These are phyloP conservation scores for Lithodes maja DNA, from an alignment of 2,888 invertebrate species.

Conservation along the genomic window DNA sequence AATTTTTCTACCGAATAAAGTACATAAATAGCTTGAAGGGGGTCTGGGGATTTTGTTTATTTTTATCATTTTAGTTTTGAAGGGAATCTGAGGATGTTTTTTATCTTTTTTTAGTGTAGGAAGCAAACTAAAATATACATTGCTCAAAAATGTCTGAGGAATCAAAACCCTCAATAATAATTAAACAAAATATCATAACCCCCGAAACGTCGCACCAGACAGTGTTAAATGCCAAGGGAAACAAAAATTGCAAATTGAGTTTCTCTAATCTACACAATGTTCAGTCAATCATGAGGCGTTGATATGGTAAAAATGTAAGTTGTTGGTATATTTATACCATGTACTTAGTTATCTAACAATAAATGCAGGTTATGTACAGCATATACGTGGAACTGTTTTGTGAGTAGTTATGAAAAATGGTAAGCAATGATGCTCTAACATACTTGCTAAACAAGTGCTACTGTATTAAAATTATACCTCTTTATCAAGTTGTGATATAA, in stretches of 20 bases:
- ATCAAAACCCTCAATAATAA: too few relatives aligned
- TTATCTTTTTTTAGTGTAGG: too few relatives aligned
- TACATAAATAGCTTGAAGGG: too few relatives aligned
- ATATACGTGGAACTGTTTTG: slow-evolving; percentile 20
- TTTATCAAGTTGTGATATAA: background rate
- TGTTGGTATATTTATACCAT: background rate
- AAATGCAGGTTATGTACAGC: slow-evolving; percentile 26
- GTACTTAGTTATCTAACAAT: background rate
- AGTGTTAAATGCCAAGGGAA: background rate
- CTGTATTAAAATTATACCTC: background rate
- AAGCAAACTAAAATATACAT: too few relatives aligned
- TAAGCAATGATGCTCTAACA: background rate
- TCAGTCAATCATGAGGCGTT: background rate
- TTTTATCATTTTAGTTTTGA: too few relatives aligned
- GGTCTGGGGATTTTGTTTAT: too few relatives aligned
- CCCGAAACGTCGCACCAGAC: background rate
- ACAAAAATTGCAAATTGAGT: background rate
- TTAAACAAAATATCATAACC: too few relatives aligned
- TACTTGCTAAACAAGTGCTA: background rate
- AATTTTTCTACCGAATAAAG: too few relatives aligned
- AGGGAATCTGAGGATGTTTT: too few relatives aligned
- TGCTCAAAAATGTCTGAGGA: too few relatives aligned
- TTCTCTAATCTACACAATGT: background rate
- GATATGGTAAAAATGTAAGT: background rate
- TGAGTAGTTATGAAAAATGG: slow-evolving; percentile 33